phyloP scores from a whole-genome alignment of 2,113 vertebrate genomes.

The Osmerus mordax region DNA sequence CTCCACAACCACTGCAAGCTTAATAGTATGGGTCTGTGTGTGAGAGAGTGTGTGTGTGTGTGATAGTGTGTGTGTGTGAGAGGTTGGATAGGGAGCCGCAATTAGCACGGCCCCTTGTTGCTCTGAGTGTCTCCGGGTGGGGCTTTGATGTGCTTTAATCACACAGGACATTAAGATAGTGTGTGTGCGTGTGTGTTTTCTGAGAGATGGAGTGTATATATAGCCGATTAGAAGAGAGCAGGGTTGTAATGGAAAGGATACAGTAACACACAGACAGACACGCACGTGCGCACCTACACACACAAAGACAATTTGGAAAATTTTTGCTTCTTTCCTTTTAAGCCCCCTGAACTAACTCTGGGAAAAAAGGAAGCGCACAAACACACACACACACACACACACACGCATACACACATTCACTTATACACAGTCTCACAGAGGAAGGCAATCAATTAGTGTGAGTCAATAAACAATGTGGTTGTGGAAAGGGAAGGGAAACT shows the following conservation, averaged over 20 bases:
- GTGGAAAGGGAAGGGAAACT: neutral
- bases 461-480: neutral
- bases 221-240: neutral
- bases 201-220: no score
- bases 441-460: neutral
- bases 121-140: neutral
- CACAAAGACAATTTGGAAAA: neutral
- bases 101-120: neutral
- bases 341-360: no score
- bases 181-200: no score
- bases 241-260: no score
- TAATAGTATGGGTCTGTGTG: no score
- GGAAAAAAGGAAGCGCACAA: no score
- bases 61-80: no score
- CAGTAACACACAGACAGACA: neutral
- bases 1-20: no score
- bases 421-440: neutral
- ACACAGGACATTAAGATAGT: neutral
- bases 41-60: no score
- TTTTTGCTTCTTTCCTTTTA: no score
- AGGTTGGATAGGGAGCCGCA: neutral
- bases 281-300: neutral
- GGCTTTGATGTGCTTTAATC: neutral
- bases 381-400: neutral
- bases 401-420: neutral